Percentiles rank a stretch among this genome's conserved stretches.
These are phyloP conservation scores for Pipistrellus pygmaeus DNA, from an alignment of 2,797 vertebrate species.

Conservation along the genomic window DNA sequence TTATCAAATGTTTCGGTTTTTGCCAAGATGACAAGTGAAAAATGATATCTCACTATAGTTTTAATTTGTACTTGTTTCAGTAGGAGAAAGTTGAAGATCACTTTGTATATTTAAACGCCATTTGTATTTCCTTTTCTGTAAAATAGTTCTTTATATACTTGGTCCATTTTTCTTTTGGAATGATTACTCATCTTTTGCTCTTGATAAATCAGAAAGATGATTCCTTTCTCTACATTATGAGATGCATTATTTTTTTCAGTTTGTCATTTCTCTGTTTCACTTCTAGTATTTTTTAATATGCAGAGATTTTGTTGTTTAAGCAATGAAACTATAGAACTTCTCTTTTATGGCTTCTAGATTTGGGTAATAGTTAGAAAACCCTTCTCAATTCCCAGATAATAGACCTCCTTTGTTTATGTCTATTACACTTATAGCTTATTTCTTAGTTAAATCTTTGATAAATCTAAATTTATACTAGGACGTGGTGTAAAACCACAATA, in stretches of 20 bases:
- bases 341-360: neutral
- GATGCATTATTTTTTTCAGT: neutral
- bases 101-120: neutral
- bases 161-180: neutral
- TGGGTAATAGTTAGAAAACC: neutral
- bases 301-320: conserved; percentile 10
- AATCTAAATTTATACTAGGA: neutral
- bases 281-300: neutral
- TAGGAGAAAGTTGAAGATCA: neutral
- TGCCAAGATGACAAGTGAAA: neutral
- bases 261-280: neutral
- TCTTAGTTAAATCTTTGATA: neutral
- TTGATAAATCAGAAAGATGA: conserved; percentile 27
- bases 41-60: neutral
- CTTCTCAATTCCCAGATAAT: neutral
- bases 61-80: neutral
- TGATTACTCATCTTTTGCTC: neutral
- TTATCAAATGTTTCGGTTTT: neutral
- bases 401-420: neutral
- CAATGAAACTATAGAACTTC: conserved; percentile 12
- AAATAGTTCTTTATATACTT: neutral
- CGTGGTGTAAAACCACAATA: neutral
- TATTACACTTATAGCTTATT: neutral
- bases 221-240: neutral
- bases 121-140: neutral